Base-by-base conservation (phyloP, 2,888 invertebrate genomes). In the Diadegma fenestrale region DNA sequence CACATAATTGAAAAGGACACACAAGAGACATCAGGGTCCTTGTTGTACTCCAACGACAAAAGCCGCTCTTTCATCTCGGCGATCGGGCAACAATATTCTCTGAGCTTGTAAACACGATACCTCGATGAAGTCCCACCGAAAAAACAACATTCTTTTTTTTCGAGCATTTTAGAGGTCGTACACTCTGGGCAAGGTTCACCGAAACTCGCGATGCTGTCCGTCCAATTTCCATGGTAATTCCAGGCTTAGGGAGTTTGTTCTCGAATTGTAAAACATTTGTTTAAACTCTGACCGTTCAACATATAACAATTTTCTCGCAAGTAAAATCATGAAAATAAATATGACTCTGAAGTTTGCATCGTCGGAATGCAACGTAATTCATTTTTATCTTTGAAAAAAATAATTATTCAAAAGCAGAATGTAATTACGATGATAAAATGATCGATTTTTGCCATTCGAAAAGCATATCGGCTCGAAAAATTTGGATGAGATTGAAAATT, bases 61-160 rank as follows among this genome's bases (percentile, higher is more conserved):
- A 79, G 79, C 75, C 26, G 63, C 37, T 68, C 75, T 80, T 84
- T 80, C 80, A 80, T 84, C 84, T 71, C 30, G 63, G 33, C 61
- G 75, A 84, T 80, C 84, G 33, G 64, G 71, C 33, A 26, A 80
- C 63, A 41, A 61, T 68, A 73, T 73, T 61, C 58, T n/a, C 63
- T n/a, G 51, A 48, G 69, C 71, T 80, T 84, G 51, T 69, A 69
- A 71, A 76, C 76, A 76, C 69, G 69, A 69, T 76, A 66, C 30
- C 69, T 68, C 69, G 37, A 71, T 75, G 45, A 5, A 73, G 75
- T 45, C 33, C 63, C 33, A 64, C 54, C 41, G n/a, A 58, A 66
- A 45, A 37, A 7, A 61, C 41, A 45, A 41, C 61, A 48, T 14
- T 30, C 33, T 33, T 63, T 54, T 71, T 22, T 30, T 12, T 0